Percentiles rank a stretch among this genome's conserved stretches.
Evolutionary conservation across 2,888 invertebrate species (phyloP).

Genomic region (Meiosimyza platycephala): DNA sequence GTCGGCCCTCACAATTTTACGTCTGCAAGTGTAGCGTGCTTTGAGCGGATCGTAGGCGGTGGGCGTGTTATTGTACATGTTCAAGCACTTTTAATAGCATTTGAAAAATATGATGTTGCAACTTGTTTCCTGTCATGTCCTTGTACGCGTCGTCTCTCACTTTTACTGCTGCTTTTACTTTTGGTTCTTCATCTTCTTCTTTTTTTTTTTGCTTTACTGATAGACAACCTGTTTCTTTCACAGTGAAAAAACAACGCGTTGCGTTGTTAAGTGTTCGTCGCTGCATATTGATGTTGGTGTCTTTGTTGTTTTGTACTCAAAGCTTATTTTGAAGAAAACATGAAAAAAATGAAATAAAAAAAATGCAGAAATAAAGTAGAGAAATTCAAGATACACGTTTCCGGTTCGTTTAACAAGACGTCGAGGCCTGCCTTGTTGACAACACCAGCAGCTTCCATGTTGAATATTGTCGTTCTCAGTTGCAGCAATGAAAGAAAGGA

Average conservation of each 20-base stretch:
- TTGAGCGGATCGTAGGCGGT: background rate
- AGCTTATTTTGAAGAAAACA: background rate
- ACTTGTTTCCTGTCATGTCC: conserved; percentile 30
- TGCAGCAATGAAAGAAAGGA: no score
- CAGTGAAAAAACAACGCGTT: conserved; percentile 34
- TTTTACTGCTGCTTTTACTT: background rate
- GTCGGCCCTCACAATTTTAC: background rate
- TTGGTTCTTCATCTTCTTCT: background rate
- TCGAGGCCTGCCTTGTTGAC: conserved; percentile 24
- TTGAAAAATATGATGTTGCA: conserved; percentile 32
- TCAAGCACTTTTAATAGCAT: conserved; percentile 27
- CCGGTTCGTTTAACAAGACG: conserved; percentile 51
- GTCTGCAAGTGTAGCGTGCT: background rate
- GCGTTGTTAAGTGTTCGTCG: conserved; percentile 48
- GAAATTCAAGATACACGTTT: conserved; percentile 43
- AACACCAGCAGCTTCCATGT: conserved; percentile 32
- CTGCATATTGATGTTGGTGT: conserved; percentile 43
- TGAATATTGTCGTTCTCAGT: conserved; percentile 28
- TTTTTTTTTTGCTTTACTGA: background rate
- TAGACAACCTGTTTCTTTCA: conserved; percentile 9
- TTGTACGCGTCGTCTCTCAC: background rate
- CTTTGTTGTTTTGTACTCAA: background rate
- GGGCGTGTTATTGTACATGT: conserved; percentile 23
- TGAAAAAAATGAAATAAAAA: conserved; percentile 14
- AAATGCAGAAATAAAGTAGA: conserved; percentile 21